phyloP scores from a whole-genome alignment of 2,113 vertebrate genomes.

The Micronycteris hirsuta region DNA sequence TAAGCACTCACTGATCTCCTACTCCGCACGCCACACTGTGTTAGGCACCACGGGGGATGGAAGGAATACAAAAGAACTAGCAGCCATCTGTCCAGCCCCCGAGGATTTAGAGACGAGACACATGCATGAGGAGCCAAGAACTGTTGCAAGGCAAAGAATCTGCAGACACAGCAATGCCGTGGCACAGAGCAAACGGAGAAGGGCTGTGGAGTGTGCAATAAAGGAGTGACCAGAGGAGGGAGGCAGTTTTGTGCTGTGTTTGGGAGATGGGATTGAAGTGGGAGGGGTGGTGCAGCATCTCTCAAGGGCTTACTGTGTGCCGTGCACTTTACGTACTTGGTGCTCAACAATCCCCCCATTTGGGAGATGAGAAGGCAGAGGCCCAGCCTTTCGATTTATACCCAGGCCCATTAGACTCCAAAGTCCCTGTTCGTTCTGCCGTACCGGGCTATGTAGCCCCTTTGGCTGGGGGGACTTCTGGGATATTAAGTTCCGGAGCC shows the following conservation, averaged over 20 bases:
- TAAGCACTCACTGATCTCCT: slow-evolving; percentile 38
- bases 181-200: background rate
- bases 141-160: background rate
- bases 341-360: background rate
- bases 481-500: background rate
- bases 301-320: background rate
- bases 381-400: background rate
- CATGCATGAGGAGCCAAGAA: background rate
- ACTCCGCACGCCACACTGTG: slow-evolving; percentile 7
- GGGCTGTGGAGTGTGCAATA: background rate
- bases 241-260: background rate
- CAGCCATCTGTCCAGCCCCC: slow-evolving; percentile 6
- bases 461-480: background rate
- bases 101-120: slow-evolving; percentile 16
- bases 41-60: background rate
- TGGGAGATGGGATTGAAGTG: background rate
- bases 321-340: background rate
- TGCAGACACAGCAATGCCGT: background rate
- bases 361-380: slow-evolving; percentile 21
- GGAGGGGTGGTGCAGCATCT: background rate
- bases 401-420: background rate
- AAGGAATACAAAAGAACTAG: slow-evolving; percentile 16
- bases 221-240: slow-evolving; percentile 34
- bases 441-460: background rate
- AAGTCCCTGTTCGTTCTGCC: background rate